A percentile compares a stretch with the other conserved stretches of the same genome.
These are phyloP conservation scores for Coryphaenoides rupestris DNA, from an alignment of 2,113 vertebrate species.

Conservation along the genomic window DNA sequence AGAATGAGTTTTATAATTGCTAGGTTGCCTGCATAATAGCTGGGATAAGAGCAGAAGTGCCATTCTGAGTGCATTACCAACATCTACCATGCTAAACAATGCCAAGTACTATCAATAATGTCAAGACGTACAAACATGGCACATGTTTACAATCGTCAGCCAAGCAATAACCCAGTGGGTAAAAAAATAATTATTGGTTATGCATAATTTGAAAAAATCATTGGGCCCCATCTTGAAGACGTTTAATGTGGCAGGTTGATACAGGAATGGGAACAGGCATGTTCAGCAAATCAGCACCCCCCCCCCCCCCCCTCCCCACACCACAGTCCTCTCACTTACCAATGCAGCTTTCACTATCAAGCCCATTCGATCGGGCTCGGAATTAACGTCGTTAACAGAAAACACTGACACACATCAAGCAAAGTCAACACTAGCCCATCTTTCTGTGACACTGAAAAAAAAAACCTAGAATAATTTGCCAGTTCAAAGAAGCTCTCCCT, in stretches of 20 bases:
- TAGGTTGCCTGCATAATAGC: no score
- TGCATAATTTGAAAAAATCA: constrained; percentile 15
- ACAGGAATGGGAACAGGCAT: constrained; percentile 48
- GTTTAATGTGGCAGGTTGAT: constrained; percentile 39
- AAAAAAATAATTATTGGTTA: constrained; percentile 25
- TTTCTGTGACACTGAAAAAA: constrained; percentile 61
- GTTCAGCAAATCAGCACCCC: constrained; percentile 39
- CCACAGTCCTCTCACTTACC: constrained; percentile 52
- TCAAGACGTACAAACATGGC: no score
- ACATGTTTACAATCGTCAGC: constrained; percentile 43
- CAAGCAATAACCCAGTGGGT: constrained; percentile 31
- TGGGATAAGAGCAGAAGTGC: no score
- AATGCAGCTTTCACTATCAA: constrained; percentile 58
- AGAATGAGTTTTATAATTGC: no score
- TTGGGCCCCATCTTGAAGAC: constrained; percentile 27
- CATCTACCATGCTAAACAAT: no score
- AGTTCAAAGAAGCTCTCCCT: constrained; percentile 72
- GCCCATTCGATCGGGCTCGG: constrained; percentile 59
- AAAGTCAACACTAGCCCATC: constrained; percentile 61
- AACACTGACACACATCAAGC: constrained; percentile 63
- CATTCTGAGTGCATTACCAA: no score
- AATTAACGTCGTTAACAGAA: constrained; percentile 63
- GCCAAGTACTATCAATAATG: no score
- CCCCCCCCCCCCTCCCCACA: constrained; percentile 28
- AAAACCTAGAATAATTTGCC: constrained; percentile 57